Evolutionary conservation across 2,113 vertebrate genomes (phyloP), one percentile per base, ranked within the genome.

Genomic region (Bujurquina vittata): DNA sequence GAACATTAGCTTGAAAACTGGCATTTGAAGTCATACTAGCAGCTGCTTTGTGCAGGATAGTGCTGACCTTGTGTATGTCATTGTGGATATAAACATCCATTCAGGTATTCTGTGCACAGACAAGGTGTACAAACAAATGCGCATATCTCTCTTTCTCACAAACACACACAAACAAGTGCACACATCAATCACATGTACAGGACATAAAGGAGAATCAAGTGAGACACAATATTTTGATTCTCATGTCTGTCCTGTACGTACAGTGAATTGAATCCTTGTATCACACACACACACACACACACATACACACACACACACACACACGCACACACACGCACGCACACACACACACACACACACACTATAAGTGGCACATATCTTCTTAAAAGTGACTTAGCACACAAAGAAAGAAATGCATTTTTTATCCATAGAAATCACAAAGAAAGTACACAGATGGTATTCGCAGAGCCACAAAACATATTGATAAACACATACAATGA

Each of bases 31-130:
- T 80, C 80, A 12, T 22, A 87, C 65, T 75, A 76, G 72, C 63
- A 88, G 80, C 79, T 65, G 84, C 72, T 88, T 80, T n/a, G 72
- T 63, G 72, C 67, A 85, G 83, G 22, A 58, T 33, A 79, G 82
- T 69, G 67, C 79, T 89, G 92, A 93, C 92, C 92, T 93, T 92
- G 89, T 86, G 37, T 72, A 4, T 91, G 89, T 93, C 89, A 93
- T 89, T 90, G 90, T 77, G 76, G 72, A 80, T 81, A 60, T 78
- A 83, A 83, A 88, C 60, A 86, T 72, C 67, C 40, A 73, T 83
- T 85, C 52, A 87, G 63, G 80, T 87, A 79, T 87, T 87, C 69
- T 75, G 75, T 35, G 77, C 63, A 85, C 58, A 87, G 58, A 77
- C 37, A 55, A 85, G 54, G 43, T 84, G 85, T 67, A 69, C 74